Conservation (phyloP, 2,888 invertebrate species). For the Pyrocoelia pectoralis region DNA sequence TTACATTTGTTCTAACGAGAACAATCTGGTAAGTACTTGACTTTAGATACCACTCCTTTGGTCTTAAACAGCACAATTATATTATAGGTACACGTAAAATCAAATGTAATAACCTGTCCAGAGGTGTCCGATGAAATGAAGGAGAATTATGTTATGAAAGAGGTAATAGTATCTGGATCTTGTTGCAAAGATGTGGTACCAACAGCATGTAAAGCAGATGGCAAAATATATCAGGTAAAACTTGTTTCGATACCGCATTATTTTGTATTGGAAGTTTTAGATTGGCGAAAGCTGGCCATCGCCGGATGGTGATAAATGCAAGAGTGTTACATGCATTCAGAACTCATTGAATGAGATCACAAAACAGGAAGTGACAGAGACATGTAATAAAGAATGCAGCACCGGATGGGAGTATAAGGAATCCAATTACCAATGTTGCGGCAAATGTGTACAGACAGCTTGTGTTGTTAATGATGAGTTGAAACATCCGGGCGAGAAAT, state of each 20-base stretch:
- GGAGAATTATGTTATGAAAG: slow-evolving; percentile 63
- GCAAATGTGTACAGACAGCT: slow-evolving; percentile 68
- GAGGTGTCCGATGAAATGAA: slow-evolving; percentile 57
- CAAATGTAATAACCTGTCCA: slow-evolving; percentile 63
- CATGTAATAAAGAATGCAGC: slow-evolving; percentile 63
- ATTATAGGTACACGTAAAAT: slow-evolving; percentile 61
- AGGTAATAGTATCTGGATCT: slow-evolving; percentile 59
- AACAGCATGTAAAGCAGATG: slow-evolving; percentile 64
- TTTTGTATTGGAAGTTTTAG: slow-evolving; percentile 52
- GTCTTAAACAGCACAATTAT: no score
- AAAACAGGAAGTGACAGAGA: slow-evolving; percentile 63
- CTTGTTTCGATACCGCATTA: no score
- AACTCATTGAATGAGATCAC: slow-evolving; percentile 61
- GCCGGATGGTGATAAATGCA: slow-evolving; percentile 65
- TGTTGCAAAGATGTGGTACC: slow-evolving; percentile 67
- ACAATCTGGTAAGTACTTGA: slow-evolving; percentile 51
- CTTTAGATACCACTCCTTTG: no score
- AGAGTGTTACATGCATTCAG: slow-evolving; percentile 63
- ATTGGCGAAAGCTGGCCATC: slow-evolving; percentile 65
- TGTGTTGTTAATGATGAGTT: slow-evolving; percentile 65
- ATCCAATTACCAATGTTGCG: slow-evolving; percentile 66
- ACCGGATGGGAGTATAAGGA: slow-evolving; percentile 68
- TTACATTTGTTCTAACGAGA: slow-evolving; percentile 64
- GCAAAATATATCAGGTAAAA: slow-evolving; percentile 61
- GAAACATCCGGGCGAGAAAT: slow-evolving; percentile 63